Percentiles rank a stretch among this genome's conserved stretches.
These are phyloP conservation scores for Biston betularia DNA, from an alignment of 2,888 invertebrate species.

Conservation along the genomic window DNA sequence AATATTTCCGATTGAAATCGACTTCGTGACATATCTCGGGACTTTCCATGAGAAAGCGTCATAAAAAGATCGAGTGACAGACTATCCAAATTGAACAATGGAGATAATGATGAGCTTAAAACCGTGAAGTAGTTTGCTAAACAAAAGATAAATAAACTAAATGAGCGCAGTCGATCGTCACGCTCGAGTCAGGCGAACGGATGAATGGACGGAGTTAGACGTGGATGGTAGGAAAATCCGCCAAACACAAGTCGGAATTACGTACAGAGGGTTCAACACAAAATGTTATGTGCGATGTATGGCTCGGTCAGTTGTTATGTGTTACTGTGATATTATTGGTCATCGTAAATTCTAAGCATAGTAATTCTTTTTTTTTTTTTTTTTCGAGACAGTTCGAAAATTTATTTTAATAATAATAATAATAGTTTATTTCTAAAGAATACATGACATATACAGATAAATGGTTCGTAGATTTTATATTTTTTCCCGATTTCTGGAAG, in stretches of 20 bases:
- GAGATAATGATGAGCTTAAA: conserved; percentile 50
- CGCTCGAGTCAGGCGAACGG: conserved; percentile 40
- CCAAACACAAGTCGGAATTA: too few relatives aligned
- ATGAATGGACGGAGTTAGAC: conserved; percentile 43
- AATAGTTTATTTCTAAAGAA: too few relatives aligned
- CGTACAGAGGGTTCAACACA: not conserved
- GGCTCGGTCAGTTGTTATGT: too few relatives aligned
- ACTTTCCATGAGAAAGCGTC: conserved; percentile 58
- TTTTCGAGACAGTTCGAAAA: too few relatives aligned
- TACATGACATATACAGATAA: too few relatives aligned
- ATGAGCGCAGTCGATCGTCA: conserved; percentile 52
- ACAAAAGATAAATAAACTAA: conserved; percentile 59
- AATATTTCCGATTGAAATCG: conserved; percentile 52
- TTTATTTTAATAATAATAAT: too few relatives aligned
- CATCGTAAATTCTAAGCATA: too few relatives aligned
- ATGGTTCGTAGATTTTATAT: too few relatives aligned
- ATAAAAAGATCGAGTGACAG: conserved; percentile 46
- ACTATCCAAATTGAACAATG: conserved; percentile 48
- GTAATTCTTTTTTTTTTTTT: too few relatives aligned
- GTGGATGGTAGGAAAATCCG: conserved; percentile 36
- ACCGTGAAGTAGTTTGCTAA: conserved; percentile 55
- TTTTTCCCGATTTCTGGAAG: too few relatives aligned
- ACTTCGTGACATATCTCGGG: conserved; percentile 55
- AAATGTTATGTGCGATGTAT: too few relatives aligned
- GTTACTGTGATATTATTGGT: too few relatives aligned